Conservation (phyloP, 2,797 vertebrate genomes). For the Schizopygopsis pylzovi region DNA sequence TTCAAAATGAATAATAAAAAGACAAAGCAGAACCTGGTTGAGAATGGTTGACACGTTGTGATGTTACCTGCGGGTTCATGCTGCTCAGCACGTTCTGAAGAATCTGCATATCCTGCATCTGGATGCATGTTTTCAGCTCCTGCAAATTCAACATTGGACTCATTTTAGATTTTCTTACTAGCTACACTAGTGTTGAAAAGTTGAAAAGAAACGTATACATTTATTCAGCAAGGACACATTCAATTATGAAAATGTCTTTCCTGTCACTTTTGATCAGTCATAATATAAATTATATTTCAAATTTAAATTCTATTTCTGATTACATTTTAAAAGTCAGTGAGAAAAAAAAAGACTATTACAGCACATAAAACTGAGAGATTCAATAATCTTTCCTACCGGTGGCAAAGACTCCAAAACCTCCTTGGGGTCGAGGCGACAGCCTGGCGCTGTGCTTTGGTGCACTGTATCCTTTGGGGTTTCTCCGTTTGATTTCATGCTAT, state of each 20-base stretch:
- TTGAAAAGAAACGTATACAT: neutral
- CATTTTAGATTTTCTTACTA: neutral
- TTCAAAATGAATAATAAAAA: neutral
- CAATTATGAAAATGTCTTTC: neutral
- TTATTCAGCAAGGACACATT: neutral
- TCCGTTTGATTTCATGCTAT: slow-evolving; percentile 63
- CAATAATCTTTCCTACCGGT: slow-evolving; percentile 74
- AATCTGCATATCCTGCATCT: slow-evolving; percentile 69
- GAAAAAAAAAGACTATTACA: neutral
- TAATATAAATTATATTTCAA: neutral
- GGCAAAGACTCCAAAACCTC: slow-evolving; percentile 81
- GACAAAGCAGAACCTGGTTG: neutral
- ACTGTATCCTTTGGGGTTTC: slow-evolving; percentile 70
- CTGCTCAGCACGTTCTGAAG: slow-evolving; percentile 70
- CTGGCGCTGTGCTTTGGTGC: slow-evolving; percentile 58
- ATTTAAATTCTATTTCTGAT: neutral
- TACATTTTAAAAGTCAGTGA: neutral
- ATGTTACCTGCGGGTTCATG: slow-evolving; percentile 71
- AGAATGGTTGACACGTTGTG: neutral
- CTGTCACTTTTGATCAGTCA: too few relatives aligned
- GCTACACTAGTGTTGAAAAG: neutral
- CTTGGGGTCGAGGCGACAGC: slow-evolving; percentile 74
- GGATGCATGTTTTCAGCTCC: slow-evolving; percentile 68
- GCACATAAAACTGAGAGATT: neutral
- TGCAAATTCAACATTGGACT: slow-evolving; percentile 43